Base-by-base conservation (phyloP, 2,797 vertebrate species). In the Garrulus glandarius region DNA sequence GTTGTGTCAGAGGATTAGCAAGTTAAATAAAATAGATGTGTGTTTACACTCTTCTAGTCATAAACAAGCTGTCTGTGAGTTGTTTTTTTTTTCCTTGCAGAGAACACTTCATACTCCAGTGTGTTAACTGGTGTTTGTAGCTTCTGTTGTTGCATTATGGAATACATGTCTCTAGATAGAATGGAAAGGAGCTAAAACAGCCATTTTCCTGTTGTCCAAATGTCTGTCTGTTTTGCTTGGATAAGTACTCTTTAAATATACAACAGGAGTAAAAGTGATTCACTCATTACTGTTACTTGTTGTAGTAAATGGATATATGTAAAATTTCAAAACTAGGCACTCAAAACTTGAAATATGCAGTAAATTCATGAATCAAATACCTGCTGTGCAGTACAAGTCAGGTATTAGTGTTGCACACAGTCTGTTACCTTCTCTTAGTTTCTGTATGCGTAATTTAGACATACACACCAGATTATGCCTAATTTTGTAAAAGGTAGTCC, bases 1-100 rank as follows among this genome's bases (percentile, higher is more conserved):
- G 50, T 86, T 88, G 55, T 89, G 89, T 91, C 76, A 93, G 87
- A 93, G 72, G 69, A 91, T 84, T 92, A 91, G 79, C 3, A 2
- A 89, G 70, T 96, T 94, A 92, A 93, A 79, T 79, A 93, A 95
- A 96, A 90, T 93, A 96, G 85, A 94, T 95, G 93, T 3, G 8
- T 95, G 83, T 93, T 95, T 95, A 95, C 60, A 92, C 68, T 90
- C 85, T 77, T 86, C n/a, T 41, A 69, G 72, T 89, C 82, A 84
- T 92, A 95, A 95, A 90, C 85, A 97, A 94, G 77, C 87, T 95
- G 79, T 81, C 87, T 85, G 15, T 46, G 47, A 75, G 20, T 11
- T 71, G n/a, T 41, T 55, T 8, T 22, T 30, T 36, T 14, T 44
- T 34, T 6, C 10, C 43, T 69, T 50, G 11, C 41, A 61, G 55